These are phyloP conservation scores for Paradoxurus hermaphroditus DNA, from an alignment of 2,113 vertebrate genomes.

Conservation along the genomic window DNA sequence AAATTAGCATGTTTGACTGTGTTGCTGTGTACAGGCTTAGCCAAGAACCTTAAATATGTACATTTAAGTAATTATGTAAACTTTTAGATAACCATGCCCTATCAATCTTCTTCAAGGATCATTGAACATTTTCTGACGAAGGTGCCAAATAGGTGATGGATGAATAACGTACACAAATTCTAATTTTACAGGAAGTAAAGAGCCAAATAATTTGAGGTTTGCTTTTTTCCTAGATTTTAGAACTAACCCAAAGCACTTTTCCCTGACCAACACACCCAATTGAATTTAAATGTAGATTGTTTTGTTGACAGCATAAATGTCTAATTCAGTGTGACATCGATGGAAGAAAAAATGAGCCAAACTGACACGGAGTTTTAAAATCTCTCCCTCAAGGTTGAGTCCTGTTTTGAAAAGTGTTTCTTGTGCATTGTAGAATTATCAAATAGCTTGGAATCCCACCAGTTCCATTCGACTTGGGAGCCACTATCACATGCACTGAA, in stretches of 20 bases:
- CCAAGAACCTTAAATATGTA: not conserved
- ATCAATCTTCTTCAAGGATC: not conserved
- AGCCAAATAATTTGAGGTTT: not conserved
- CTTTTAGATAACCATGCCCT: not conserved
- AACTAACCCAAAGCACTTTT: not conserved
- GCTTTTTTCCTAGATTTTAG: not conserved
- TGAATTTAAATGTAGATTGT: constrained; percentile 5
- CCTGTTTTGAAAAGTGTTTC: not conserved
- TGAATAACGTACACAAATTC: constrained; percentile 1
- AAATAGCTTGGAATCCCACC: not conserved
- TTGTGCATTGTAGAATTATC: not conserved
- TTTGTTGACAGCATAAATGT: not conserved
- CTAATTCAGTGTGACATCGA: constrained; percentile 6
- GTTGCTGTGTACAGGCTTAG: not conserved
- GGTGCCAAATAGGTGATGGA: not conserved
- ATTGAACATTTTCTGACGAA: constrained; percentile 4
- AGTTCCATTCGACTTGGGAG: not conserved
- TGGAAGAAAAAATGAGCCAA: not conserved
- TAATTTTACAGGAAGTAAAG: not conserved
- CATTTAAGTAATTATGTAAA: not conserved
- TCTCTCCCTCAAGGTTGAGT: not conserved
- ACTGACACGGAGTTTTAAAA: not conserved
- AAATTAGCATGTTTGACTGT: not conserved
- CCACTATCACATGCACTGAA: not conserved
- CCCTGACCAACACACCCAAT: not conserved